phyloP scores from a whole-genome alignment of 2,113 vertebrate genomes.

The Apodemus sylvaticus region DNA sequence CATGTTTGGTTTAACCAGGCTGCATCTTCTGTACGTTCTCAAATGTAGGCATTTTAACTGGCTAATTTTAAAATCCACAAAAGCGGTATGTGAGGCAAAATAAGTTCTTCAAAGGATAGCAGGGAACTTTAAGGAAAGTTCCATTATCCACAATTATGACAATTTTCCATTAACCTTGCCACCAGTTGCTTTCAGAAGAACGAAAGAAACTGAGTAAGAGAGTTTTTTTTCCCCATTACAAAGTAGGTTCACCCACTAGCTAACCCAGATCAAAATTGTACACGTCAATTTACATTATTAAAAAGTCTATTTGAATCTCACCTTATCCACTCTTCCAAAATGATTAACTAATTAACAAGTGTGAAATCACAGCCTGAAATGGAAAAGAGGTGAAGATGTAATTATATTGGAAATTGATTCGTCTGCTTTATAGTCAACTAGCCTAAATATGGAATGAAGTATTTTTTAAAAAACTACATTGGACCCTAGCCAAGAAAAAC shows the following conservation, averaged over 20 bases:
- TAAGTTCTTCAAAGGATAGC: slow-evolving; percentile 1
- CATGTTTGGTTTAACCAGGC: neutral
- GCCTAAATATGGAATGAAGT: slow-evolving; percentile 57
- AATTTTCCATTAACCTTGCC: slow-evolving; percentile 61
- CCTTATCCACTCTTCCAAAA: slow-evolving; percentile 68
- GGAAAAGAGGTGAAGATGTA: slow-evolving; percentile 60
- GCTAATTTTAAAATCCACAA: slow-evolving; percentile 41
- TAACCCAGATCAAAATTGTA: slow-evolving; percentile 57
- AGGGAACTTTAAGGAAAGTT: slow-evolving; percentile 54
- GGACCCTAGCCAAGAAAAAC: neutral
- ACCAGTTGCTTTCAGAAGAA: neutral
- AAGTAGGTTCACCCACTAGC: slow-evolving; percentile 21
- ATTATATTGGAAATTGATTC: slow-evolving; percentile 77
- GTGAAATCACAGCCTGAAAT: slow-evolving; percentile 76
- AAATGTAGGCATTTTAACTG: slow-evolving; percentile 13
- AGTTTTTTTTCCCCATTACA: slow-evolving; percentile 71
- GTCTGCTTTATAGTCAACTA: slow-evolving; percentile 48
- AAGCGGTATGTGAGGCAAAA: slow-evolving; percentile 17
- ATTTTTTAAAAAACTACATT: neutral
- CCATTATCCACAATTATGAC: slow-evolving; percentile 45
- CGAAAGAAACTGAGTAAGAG: slow-evolving; percentile 10
- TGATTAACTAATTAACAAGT: slow-evolving; percentile 80
- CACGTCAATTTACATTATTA: slow-evolving; percentile 66
- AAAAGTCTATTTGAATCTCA: slow-evolving; percentile 73
- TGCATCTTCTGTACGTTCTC: neutral